Percentiles rank a stretch among this genome's conserved stretches.
Evolutionary conservation across 1,140 invertebrate species (phyloP).

Genomic region (Heliconius himera): DNA sequence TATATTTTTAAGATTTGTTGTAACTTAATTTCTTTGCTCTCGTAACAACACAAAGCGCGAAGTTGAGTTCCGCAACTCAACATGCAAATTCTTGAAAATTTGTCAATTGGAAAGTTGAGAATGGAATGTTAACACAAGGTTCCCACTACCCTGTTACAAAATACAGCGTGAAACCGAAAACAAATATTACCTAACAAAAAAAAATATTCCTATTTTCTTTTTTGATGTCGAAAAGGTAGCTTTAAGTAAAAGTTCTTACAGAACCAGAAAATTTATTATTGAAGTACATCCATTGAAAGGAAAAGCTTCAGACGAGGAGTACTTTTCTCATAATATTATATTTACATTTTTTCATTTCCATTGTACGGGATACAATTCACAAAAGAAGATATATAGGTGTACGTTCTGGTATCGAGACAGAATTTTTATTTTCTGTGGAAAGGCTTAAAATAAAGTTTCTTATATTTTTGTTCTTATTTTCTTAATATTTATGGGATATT

Average conservation of each 20-base stretch:
- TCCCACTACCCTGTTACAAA: too few relatives aligned
- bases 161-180: background rate
- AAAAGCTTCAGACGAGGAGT: slow-evolving; percentile 8
- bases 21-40: too few relatives aligned
- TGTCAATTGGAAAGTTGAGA: too few relatives aligned
- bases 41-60: too few relatives aligned
- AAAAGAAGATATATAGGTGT: background rate
- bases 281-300: slow-evolving; percentile 14
- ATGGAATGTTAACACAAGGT: too few relatives aligned
- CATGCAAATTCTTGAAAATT: too few relatives aligned
- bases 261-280: slow-evolving; percentile 14
- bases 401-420: background rate
- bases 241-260: slow-evolving; percentile 7
- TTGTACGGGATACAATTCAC: slow-evolving; percentile 7
- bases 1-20: too few relatives aligned
- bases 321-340: slow-evolving; percentile 11
- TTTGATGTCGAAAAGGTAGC: background rate
- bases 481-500: background rate
- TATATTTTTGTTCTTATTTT: background rate
- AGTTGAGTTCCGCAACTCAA: too few relatives aligned
- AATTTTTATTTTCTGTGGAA: background rate
- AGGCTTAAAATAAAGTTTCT: background rate
- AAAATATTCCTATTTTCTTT: background rate
- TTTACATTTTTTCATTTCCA: slow-evolving; percentile 10
- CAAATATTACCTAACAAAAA: background rate